phyloP scores from a whole-genome alignment of 2,113 vertebrate species.

The Paramormyrops kingsleyae region DNA sequence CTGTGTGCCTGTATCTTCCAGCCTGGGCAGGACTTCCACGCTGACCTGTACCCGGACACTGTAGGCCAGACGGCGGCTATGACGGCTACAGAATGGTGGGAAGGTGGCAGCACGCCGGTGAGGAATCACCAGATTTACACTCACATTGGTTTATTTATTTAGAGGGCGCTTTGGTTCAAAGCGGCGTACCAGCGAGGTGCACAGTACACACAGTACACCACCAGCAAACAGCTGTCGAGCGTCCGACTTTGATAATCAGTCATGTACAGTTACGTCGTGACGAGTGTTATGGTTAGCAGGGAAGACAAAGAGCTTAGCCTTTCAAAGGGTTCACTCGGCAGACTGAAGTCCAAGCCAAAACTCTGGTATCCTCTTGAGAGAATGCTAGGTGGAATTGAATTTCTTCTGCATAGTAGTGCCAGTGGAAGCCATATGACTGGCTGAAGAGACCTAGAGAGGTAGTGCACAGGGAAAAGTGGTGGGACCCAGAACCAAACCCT shows the following conservation, averaged over 20 bases:
- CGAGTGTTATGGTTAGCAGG: not conserved
- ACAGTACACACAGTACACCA: too few species aligned
- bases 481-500: not conserved
- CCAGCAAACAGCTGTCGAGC: not conserved
- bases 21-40: slow-evolving; percentile 78
- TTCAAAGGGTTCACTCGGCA: not conserved
- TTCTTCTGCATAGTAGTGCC: not conserved
- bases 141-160: not conserved
- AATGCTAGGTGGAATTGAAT: not conserved
- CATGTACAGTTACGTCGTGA: not conserved
- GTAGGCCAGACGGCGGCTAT: slow-evolving; percentile 60
- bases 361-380: not conserved
- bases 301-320: not conserved
- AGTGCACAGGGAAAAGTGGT: not conserved
- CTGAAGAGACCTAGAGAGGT: not conserved
- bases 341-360: not conserved
- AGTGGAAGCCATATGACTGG: not conserved
- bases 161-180: not conserved
- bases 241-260: not conserved
- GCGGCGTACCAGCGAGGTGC: not conserved
- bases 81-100: slow-evolving; percentile 75
- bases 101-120: slow-evolving; percentile 79
- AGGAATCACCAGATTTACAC: not conserved
- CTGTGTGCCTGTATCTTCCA: slow-evolving; percentile 31
- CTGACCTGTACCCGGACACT: slow-evolving; percentile 83